A percentile compares a stretch with the other conserved stretches of the same genome.
Evolutionary conservation across 2,888 invertebrate genomes (phyloP).

Genomic region (Drosophila basisetae): DNA sequence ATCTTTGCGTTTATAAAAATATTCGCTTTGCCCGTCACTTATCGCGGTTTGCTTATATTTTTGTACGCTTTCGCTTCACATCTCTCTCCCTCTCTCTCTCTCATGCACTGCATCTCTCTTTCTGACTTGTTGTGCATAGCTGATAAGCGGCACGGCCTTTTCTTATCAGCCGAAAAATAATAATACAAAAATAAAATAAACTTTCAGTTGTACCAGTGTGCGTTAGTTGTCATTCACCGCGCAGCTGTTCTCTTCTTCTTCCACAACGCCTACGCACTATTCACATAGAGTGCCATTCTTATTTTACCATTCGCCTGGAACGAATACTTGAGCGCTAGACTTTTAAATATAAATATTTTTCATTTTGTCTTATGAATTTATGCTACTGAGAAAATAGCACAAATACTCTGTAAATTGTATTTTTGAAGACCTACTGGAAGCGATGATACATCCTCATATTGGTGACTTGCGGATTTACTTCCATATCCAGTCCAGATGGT

Average conservation of each 20-base stretch:
- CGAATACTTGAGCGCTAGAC: neutral
- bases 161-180: conserved; percentile 67
- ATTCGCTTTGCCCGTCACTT: conserved; percentile 54
- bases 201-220: conserved; percentile 19
- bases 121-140: conserved; percentile 73
- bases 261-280: neutral
- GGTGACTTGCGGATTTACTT: conserved; percentile 22
- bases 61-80: conserved; percentile 63
- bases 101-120: conserved; percentile 41
- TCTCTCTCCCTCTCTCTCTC: conserved; percentile 51
- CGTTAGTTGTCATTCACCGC: conserved; percentile 32
- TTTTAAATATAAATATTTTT: conserved; percentile 3
- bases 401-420: neutral
- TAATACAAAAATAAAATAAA: conserved; percentile 46
- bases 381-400: neutral
- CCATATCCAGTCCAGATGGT: conserved; percentile 22
- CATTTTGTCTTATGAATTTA: neutral
- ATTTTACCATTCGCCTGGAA: conserved; percentile 24
- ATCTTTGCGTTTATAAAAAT: conserved; percentile 44
- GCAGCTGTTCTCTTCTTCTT: conserved; percentile 12
- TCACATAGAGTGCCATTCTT: conserved; percentile 1
- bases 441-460: conserved; percentile 29
- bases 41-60: conserved; percentile 74
- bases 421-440: conserved; percentile 29
- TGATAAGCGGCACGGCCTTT: conserved; percentile 68